Conservation (phyloP, 2,797 vertebrate genomes). For the Chiloscyllium punctatum region DNA sequence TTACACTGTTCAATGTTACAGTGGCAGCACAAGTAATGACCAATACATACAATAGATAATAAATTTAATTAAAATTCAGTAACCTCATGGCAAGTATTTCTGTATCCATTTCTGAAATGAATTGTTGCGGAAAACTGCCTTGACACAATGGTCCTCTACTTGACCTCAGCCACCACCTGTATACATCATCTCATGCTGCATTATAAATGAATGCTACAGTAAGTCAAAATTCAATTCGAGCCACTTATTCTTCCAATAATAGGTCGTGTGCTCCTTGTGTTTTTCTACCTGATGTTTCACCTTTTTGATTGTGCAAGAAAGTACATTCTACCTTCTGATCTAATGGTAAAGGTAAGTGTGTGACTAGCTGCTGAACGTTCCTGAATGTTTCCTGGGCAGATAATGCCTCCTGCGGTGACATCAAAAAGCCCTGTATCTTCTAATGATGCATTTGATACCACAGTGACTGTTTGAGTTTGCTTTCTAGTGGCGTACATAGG, state of each 20-base stretch:
- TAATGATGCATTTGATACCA: not conserved
- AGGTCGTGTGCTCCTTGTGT: not conserved
- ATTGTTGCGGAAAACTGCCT: not conserved
- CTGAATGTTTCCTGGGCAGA: not conserved
- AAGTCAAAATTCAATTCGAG: not conserved
- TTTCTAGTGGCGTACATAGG: not conserved
- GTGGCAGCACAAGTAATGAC: not conserved
- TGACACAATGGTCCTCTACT: not conserved
- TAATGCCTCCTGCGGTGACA: not conserved
- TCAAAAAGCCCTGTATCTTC: not conserved
- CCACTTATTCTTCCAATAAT: not conserved
- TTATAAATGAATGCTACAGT: not conserved
- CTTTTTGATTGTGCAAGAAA: not conserved
- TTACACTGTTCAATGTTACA: not conserved
- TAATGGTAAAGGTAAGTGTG: too few relatives aligned
- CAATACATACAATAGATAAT: not conserved
- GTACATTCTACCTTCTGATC: not conserved
- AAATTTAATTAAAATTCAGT: constrained; percentile 8
- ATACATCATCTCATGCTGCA: not conserved
- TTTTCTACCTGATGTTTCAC: not conserved
- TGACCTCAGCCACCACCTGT: not conserved
- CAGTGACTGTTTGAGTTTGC: not conserved
- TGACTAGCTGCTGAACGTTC: not conserved
- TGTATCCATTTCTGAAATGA: not conserved
- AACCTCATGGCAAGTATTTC: not conserved